Conservation (phyloP, 2,113 vertebrate species). For the Cnemophilus loriae region DNA sequence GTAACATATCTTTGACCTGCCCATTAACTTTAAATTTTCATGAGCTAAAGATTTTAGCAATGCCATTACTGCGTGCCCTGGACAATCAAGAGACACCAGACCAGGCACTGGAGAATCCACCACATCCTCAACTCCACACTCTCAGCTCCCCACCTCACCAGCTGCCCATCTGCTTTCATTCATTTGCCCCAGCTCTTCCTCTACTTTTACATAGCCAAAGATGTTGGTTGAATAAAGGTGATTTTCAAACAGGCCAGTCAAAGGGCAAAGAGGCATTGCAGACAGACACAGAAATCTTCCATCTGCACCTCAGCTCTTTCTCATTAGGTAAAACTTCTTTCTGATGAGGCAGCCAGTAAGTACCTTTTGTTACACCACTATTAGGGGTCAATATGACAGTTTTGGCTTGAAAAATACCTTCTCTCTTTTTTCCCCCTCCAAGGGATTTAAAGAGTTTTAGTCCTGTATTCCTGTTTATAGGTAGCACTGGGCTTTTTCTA, state of each 20-base stretch:
- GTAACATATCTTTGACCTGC: rapidly evolving
- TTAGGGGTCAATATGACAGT: rapidly evolving
- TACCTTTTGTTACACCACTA: rapidly evolving
- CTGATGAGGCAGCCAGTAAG: background rate
- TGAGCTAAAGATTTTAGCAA: background rate
- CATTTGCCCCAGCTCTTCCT: rapidly evolving
- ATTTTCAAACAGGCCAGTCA: background rate
- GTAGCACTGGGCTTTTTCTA: background rate
- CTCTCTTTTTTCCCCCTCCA: rapidly evolving
- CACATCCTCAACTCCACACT: rapidly evolving
- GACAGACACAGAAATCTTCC: background rate
- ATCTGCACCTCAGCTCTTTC: rapidly evolving
- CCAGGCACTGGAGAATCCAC: rapidly evolving
- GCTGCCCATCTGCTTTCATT: rapidly evolving
- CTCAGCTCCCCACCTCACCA: background rate
- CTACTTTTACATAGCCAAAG: background rate
- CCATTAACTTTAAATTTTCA: background rate
- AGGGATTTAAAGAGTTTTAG: background rate
- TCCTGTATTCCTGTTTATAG: rapidly evolving
- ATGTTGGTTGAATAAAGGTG: background rate
- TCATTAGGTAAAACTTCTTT: background rate
- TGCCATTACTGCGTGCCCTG: rapidly evolving
- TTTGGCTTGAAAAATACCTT: background rate
- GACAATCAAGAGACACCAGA: background rate
- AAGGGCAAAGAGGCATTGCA: background rate